Base-by-base conservation (phyloP, 1,140 invertebrate genomes). In the Neodiprion pinetum region DNA sequence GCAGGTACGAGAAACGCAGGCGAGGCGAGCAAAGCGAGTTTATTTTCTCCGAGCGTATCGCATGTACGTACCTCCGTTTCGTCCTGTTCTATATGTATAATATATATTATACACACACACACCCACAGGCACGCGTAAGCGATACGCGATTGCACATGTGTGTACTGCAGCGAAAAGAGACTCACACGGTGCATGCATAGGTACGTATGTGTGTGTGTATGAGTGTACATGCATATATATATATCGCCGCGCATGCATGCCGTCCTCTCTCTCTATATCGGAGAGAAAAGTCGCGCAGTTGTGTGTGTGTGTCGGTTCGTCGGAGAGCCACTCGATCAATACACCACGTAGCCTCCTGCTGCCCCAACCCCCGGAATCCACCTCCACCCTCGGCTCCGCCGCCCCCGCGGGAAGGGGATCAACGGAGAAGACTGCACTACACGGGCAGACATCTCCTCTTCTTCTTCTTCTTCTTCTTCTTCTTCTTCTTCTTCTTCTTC, bases 291-390 rank as follows among this genome's bases (percentile, higher is more conserved):
- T 71, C 17, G 48, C n/a, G 14, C 12, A 61, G 53, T 61, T 61
- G 53, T 14, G n/a, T 61, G 11, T 61, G 53, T 61, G 53, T 61
- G 53, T 61, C n/a, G 74, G 66, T 65, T 71, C 68, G 50, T 75
- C 23, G 48, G 65, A 71, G 74, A 53, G 50, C 53, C 69, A 70
- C 72, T 68, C 66, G 50, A 69, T 73, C 65, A 68, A 73, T 88
- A 88, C 87, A 79, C 86, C 85, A 87, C 83, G 85, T 85, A 84
- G 83, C 80, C 67, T 84, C 84, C 83, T 80, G 81, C 81, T 83
- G 79, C 81, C 83, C 79, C 82, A 50, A 74, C 28, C 77, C 48
- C 66, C 71, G 11, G n/a, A 61, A 12, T 17, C 53, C 53, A 61
- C 53, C 53, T 0, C 53, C 53, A 17, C 11, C 53, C 28, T 40